These are phyloP conservation scores for Sternotherus odoratus DNA, from an alignment of 2,797 vertebrate genomes.

Conservation along the genomic window DNA sequence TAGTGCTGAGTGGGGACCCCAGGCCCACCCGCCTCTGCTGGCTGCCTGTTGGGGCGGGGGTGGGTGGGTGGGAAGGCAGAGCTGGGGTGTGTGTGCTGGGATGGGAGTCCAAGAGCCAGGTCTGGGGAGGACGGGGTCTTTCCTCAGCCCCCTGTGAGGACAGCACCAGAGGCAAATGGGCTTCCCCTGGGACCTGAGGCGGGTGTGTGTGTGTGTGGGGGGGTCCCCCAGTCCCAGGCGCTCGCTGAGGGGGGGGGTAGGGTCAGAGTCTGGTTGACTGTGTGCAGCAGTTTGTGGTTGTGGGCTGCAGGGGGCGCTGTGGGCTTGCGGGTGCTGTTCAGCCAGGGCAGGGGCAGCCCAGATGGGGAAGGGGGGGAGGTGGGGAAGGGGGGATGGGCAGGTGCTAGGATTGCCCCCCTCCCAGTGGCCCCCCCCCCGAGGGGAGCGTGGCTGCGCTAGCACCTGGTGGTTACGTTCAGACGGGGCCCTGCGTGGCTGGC, in stretches of 20 bases:
- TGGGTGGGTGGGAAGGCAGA: background rate
- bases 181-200: no score
- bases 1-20: no score
- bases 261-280: background rate
- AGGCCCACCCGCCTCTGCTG: background rate
- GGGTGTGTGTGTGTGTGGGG: no score
- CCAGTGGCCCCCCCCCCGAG: background rate
- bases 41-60: background rate
- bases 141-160: background rate
- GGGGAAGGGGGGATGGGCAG: no score
- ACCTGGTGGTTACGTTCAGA: background rate
- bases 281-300: background rate
- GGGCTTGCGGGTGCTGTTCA: background rate
- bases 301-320: background rate
- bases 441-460: background rate
- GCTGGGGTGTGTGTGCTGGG: background rate
- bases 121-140: no score
- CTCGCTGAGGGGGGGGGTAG: background rate
- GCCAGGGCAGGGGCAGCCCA: background rate
- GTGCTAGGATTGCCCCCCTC: no score
- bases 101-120: no score
- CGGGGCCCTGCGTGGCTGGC: no score
- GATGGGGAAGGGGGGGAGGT: rapidly evolving
- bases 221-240: background rate
- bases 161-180: background rate